Percentiles rank a stretch among this genome's conserved stretches.
Evolutionary conservation across 2,113 vertebrate species (phyloP).

Genomic region (Panthera tigris): DNA sequence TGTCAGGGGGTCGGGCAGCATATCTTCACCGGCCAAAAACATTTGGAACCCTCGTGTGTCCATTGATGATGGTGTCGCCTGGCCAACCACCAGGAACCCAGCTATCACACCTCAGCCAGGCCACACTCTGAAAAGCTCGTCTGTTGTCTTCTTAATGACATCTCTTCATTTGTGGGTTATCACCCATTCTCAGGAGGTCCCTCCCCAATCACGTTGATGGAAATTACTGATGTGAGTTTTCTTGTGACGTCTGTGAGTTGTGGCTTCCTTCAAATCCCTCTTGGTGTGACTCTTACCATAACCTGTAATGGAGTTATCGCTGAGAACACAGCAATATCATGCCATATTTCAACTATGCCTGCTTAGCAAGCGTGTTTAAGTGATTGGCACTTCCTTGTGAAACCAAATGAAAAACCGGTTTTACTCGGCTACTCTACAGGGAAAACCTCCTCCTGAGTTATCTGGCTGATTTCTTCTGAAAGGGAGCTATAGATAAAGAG

Average conservation of each 20-base stretch:
- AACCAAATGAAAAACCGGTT: neutral
- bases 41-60: slow-evolving; percentile 10
- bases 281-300: neutral
- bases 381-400: neutral
- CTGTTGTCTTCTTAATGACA: neutral
- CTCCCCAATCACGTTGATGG: neutral
- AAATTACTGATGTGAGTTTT: neutral
- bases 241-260: neutral
- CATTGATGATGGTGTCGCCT: slow-evolving; percentile 48
- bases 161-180: slow-evolving; percentile 56
- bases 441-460: neutral
- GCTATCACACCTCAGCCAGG: slow-evolving; percentile 57
- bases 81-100: neutral
- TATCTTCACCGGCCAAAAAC: slow-evolving; percentile 63
- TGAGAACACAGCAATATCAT: neutral
- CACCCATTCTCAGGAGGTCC: neutral
- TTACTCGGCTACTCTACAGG: neutral
- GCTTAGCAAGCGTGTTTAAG: neutral
- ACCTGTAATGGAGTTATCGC: neutral
- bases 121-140: neutral
- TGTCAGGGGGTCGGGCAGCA: slow-evolving; percentile 70
- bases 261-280: neutral
- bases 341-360: neutral
- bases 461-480: neutral
- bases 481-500: neutral